Evolutionary conservation across 2,888 invertebrate species (phyloP).

Genomic region (Drosophila ezoana): DNA sequence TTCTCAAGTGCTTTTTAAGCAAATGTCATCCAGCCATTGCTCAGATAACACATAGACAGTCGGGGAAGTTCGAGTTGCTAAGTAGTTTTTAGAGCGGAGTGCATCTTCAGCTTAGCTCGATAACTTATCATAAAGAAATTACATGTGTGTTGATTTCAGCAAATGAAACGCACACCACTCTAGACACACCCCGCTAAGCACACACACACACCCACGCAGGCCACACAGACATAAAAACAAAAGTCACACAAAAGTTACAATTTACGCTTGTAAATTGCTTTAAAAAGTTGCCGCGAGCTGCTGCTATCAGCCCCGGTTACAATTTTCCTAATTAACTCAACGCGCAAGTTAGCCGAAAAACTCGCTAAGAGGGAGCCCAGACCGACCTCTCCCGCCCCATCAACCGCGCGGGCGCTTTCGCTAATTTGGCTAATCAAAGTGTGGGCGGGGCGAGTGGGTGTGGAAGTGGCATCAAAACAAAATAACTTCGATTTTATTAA

Average conservation of each 20-base stretch:
- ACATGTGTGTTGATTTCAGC: constrained; percentile 58
- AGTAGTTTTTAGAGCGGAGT: constrained; percentile 23
- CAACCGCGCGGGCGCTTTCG: constrained; percentile 42
- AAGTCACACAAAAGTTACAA: constrained; percentile 73
- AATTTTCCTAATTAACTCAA: constrained; percentile 79
- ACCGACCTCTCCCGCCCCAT: not conserved
- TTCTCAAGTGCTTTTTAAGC: constrained; percentile 1
- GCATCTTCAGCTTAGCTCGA: constrained; percentile 45
- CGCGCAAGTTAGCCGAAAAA: constrained; percentile 60
- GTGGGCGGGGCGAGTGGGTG: constrained; percentile 19
- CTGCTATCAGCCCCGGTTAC: constrained; percentile 64
- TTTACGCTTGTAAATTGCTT: constrained; percentile 80
- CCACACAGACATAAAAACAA: constrained; percentile 30
- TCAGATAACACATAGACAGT: not conserved
- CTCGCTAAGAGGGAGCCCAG: constrained; percentile 29
- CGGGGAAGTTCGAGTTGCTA: constrained; percentile 9
- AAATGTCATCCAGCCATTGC: constrained; percentile 27
- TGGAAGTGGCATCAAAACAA: constrained; percentile 36
- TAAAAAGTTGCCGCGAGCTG: constrained; percentile 65
- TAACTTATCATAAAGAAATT: constrained; percentile 73
- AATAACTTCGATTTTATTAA: constrained; percentile 74
- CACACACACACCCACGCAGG: not conserved
- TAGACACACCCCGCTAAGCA: not conserved
- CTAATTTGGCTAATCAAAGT: constrained; percentile 78
- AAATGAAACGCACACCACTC: constrained; percentile 24